Evolutionary conservation across 2,888 invertebrate genomes (phyloP), one percentile per base, ranked within the genome.

Genomic region (Linnaemya vulpina): DNA sequence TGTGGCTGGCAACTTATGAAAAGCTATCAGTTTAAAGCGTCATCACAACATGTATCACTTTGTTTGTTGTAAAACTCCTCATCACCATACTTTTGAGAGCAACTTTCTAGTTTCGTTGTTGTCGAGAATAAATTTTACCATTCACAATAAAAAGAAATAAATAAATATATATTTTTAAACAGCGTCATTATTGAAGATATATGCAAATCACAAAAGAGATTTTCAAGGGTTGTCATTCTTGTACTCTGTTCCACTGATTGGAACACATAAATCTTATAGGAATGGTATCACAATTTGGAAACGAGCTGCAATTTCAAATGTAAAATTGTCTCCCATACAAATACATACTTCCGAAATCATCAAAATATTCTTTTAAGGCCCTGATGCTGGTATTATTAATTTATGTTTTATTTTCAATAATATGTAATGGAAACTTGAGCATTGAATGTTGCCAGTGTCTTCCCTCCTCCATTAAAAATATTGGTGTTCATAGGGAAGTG

Each of bases 191-290:
- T 46, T 38, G n/a, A 38, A n/a, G 46, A 11, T 62, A 40, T 75
- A 75, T 81, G 81, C 68, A 81, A 81, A 81, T 81, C 68, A 51
- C 43, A 81, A 51, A 49, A 60, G 25, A 38, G 49, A 40, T 60
- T 49, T 17, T 49, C 40, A 67, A 80, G 80, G 73, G 67, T 79
- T 65, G 51, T 25, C 20, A 22, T 53, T 60, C 13, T 13, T 43
- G n/a, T 63, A 22, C 7, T 15, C 15, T 63, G 43, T 17, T 38
- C 20, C 35, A 20, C 9, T 15, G 30, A 5, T 46, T 17, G 49
- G 1, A 15, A 4, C 1, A 60, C 35, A 10, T 40, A 38, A 20
- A n/a, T 35, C 3, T 22, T 22, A 22, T 1, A 53, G 22, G 20
- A 20, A 53, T 22, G 13, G 22, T 9, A 11, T 46, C 7, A 5